A percentile compares a stretch with the other conserved stretches of the same genome.
Conservation (phyloP, 2,113 vertebrate species). For the Carollia perspicillata region DNA sequence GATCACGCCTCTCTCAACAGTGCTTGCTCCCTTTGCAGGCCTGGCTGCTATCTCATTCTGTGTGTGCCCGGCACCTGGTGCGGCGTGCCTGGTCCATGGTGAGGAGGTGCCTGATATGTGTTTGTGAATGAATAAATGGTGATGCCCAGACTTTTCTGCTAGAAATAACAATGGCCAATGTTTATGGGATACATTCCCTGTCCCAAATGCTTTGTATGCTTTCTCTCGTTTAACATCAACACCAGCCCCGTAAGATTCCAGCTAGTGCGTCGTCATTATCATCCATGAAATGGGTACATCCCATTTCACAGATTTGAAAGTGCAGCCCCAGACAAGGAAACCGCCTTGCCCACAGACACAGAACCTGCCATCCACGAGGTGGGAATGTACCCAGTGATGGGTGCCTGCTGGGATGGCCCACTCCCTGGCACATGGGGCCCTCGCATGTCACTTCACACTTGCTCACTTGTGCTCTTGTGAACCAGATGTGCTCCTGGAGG, state of each 20-base stretch:
- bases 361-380: neutral
- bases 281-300: too few species aligned
- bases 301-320: neutral
- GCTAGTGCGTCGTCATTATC: accelerated
- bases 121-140: neutral
- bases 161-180: neutral
- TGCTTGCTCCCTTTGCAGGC: neutral
- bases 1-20: neutral
- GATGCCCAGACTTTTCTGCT: neutral
- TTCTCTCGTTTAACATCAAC: neutral
- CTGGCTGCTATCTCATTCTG: neutral
- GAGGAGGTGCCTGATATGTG: neutral
- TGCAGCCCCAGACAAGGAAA: neutral
- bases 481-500: accelerated
- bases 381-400: accelerated
- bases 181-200: neutral
- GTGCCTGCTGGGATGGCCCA: neutral
- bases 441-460: accelerated
- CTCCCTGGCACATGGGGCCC: neutral
- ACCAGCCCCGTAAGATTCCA: neutral
- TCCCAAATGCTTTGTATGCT: neutral
- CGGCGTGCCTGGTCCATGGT: neutral
- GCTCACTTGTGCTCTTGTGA: neutral
- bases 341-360: accelerated
- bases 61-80: neutral